phyloP scores from a whole-genome alignment of 2,888 invertebrate species.

The Mesoligia furuncula region DNA sequence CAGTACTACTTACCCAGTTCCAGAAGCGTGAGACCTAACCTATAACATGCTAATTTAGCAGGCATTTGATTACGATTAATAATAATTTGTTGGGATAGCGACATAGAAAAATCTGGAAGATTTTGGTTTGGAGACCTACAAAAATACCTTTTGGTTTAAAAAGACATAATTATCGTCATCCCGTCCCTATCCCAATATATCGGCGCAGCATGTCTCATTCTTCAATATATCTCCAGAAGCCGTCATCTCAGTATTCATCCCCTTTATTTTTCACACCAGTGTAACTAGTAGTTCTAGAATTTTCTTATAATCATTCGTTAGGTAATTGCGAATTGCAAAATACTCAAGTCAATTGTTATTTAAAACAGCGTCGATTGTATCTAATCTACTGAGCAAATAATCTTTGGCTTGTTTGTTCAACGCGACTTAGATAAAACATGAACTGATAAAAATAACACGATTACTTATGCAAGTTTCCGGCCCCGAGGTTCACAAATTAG shows the following conservation, averaged over 20 bases:
- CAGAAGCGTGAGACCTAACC: constrained; percentile 33
- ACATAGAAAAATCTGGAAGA: background rate
- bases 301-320: background rate
- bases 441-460: constrained; percentile 45
- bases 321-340: constrained; percentile 1
- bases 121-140: background rate
- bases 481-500: constrained; percentile 25
- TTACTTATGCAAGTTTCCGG: constrained; percentile 53
- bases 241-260: background rate
- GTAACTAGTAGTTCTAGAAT: background rate
- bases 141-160: too few species aligned
- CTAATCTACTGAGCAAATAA: constrained; percentile 52
- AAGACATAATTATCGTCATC: background rate
- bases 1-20: constrained; percentile 60
- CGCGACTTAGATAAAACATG: constrained; percentile 19
- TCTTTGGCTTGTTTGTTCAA: constrained; percentile 37
- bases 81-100: background rate
- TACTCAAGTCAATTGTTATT: constrained; percentile 30
- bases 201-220: background rate
- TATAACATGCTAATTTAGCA: constrained; percentile 34
- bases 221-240: background rate
- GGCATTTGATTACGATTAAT: constrained; percentile 4
- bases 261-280: background rate
- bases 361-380: constrained; percentile 27
- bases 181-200: background rate